Percentiles rank a stretch among this genome's conserved stretches.
These are phyloP conservation scores for Colostygia pectinataria DNA, from an alignment of 2,888 invertebrate genomes.

Conservation along the genomic window DNA sequence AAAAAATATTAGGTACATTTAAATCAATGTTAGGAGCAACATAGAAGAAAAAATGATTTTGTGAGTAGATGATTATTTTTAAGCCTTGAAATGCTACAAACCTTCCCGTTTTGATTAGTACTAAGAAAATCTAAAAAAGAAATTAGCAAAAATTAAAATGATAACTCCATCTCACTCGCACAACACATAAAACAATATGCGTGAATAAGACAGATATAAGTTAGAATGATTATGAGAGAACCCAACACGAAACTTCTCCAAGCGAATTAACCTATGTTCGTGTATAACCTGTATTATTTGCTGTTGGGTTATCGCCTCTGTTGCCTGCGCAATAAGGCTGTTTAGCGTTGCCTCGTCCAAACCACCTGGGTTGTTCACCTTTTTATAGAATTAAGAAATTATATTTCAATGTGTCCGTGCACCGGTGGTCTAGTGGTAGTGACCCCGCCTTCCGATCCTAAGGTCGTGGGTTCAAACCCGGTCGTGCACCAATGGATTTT, in stretches of 20 bases:
- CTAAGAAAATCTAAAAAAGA: neutral
- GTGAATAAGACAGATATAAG: slow-evolving; percentile 17
- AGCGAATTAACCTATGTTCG: slow-evolving; percentile 13
- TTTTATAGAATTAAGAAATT: slow-evolving; percentile 48
- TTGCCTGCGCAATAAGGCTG: slow-evolving; percentile 79
- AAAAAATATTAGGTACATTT: slow-evolving; percentile 1
- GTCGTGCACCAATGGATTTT: too few relatives aligned
- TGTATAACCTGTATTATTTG: slow-evolving; percentile 76
- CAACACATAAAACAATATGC: neutral
- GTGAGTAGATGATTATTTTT: slow-evolving; percentile 8
- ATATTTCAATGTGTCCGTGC: too few relatives aligned
- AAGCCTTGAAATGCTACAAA: neutral
- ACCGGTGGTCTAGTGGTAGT: too few relatives aligned
- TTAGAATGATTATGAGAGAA: slow-evolving; percentile 22
- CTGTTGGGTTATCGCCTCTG: slow-evolving; percentile 81
- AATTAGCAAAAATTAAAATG: slow-evolving; percentile 4
- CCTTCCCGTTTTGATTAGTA: neutral
- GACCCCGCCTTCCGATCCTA: too few relatives aligned
- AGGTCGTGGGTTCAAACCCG: too few relatives aligned
- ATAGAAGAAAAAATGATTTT: slow-evolving; percentile 12
- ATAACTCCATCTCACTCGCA: slow-evolving; percentile 15
- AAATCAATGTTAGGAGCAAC: too few relatives aligned
- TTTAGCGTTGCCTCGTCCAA: slow-evolving; percentile 80
- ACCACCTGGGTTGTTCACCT: slow-evolving; percentile 80
- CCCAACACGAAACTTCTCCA: slow-evolving; percentile 13